Evolutionary conservation across 2,113 vertebrate species (phyloP).

Genomic region (Neogale vison): DNA sequence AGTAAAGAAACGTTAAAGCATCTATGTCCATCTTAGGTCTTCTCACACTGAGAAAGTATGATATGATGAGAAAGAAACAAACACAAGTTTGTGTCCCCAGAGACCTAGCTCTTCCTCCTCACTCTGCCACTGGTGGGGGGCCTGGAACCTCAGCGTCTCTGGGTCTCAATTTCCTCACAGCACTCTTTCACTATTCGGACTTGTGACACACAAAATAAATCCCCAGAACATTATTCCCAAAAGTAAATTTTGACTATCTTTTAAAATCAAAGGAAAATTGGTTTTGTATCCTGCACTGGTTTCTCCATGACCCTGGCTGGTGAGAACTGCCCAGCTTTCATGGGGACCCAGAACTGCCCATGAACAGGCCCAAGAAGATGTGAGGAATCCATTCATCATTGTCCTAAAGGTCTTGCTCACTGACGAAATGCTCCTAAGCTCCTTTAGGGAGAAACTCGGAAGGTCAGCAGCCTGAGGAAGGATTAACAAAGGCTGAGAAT

Average conservation of each 20-base stretch:
- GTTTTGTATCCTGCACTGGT: background rate
- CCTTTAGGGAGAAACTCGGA: background rate
- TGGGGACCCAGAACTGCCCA: background rate
- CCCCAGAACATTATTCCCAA: background rate
- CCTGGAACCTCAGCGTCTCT: background rate
- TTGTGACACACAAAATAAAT: conserved; percentile 36
- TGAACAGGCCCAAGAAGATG: background rate
- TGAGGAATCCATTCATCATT: background rate
- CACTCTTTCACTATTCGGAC: background rate
- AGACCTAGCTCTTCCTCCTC: background rate
- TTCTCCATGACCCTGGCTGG: background rate
- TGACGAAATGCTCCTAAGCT: background rate
- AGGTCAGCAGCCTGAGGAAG: background rate
- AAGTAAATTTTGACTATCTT: conserved; percentile 15
- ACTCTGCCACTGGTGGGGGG: background rate
- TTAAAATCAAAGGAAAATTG: conserved; percentile 39
- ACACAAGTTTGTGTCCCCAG: background rate
- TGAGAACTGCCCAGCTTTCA: background rate
- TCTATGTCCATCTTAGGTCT: background rate
- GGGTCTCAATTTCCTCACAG: background rate
- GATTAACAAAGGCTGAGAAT: background rate
- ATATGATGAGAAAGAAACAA: background rate
- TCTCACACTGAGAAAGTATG: background rate
- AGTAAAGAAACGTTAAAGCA: background rate
- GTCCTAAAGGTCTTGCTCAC: background rate